phyloP scores from a whole-genome alignment of 1,140 invertebrate species.

The Nasonia longicornis region DNA sequence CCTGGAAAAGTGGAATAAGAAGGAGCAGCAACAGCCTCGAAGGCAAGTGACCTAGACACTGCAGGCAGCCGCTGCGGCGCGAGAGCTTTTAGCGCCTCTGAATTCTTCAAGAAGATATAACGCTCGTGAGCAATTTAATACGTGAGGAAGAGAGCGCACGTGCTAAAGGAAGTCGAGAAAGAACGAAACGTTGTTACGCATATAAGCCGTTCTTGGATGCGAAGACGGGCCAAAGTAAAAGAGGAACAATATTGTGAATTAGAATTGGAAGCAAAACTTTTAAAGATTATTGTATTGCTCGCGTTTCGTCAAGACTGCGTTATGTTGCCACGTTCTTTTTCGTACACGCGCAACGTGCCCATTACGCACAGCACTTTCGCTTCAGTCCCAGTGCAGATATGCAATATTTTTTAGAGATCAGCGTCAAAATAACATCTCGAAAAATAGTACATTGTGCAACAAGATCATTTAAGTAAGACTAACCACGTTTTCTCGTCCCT shows the following conservation, averaged over 20 bases:
- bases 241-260: slow-evolving; percentile 8
- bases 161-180: slow-evolving; percentile 3
- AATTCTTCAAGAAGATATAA: slow-evolving; percentile 56
- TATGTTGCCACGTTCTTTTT: no score
- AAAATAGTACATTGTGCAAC: no score
- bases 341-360: no score
- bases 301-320: no score
- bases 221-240: neutral
- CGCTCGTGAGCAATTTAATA: slow-evolving; percentile 45
- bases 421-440: no score
- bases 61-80: slow-evolving; percentile 1
- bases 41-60: neutral
- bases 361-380: no score
- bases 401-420: no score
- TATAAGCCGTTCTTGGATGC: neutral
- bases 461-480: no score
- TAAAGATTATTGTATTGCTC: no score
- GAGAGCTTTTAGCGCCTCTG: slow-evolving; percentile 54
- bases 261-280: slow-evolving; percentile 17
- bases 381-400: no score
- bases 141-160: neutral
- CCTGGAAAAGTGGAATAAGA: slow-evolving; percentile 25
- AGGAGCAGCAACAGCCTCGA: neutral
- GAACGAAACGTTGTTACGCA: slow-evolving; percentile 5
- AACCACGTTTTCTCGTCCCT: no score